Percentiles rank a stretch among this genome's conserved stretches.
These are phyloP conservation scores for Lasioglossum lativentre DNA, from an alignment of 2,888 invertebrate species.

Conservation along the genomic window DNA sequence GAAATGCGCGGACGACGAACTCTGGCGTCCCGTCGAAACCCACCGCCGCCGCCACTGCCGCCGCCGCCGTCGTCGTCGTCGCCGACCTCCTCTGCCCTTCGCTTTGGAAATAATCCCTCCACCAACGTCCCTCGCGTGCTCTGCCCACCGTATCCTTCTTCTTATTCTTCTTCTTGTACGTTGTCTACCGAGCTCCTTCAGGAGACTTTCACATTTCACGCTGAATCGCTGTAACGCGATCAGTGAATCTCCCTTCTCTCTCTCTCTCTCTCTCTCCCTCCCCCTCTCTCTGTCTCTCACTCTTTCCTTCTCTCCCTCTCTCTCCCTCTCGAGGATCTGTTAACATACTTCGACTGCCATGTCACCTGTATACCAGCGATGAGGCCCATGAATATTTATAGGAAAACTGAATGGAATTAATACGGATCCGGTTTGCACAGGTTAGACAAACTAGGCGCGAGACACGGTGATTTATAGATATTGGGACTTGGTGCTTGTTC, in stretches of 20 bases:
- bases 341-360: constrained; percentile 3
- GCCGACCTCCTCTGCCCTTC: constrained; percentile 35
- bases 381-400: background rate
- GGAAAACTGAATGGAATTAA: background rate
- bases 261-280: background rate
- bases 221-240: constrained; percentile 6
- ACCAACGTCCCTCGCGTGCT: background rate
- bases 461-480: background rate
- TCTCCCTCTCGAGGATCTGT: background rate
- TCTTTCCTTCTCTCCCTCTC: background rate
- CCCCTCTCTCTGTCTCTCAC: background rate
- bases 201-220: constrained; percentile 4
- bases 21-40: constrained; percentile 70
- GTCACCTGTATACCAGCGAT: background rate
- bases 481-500: background rate
- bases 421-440: background rate
- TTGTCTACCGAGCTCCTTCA: background rate
- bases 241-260: background rate
- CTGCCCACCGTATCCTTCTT: background rate
- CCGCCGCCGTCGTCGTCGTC: constrained; percentile 15
- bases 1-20: constrained; percentile 77
- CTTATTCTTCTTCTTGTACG: background rate
- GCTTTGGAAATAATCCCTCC: constrained; percentile 41
- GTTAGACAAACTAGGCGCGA: background rate
- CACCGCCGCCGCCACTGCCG: constrained; percentile 36